These are phyloP conservation scores for Cryptus viduatorius DNA, from an alignment of 2,888 invertebrate species.

Conservation along the genomic window DNA sequence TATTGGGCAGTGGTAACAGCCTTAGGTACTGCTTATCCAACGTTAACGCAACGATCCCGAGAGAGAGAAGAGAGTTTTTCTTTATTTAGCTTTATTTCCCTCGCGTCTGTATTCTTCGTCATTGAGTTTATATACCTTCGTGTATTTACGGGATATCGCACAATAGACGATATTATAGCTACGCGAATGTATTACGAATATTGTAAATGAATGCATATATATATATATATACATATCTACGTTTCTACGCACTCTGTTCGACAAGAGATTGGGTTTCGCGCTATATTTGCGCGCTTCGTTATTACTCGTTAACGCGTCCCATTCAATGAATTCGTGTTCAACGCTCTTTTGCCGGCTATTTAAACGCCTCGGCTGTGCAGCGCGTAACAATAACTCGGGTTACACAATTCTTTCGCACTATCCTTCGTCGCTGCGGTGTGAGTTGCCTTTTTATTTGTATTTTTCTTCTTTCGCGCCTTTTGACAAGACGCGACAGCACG, in stretches of 20 bases:
- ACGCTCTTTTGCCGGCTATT: slow-evolving; percentile 57
- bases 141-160: slow-evolving; percentile 41
- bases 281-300: slow-evolving; percentile 79
- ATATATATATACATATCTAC: neutral
- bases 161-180: slow-evolving; percentile 54
- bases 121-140: slow-evolving; percentile 19
- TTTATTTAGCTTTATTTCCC: slow-evolving; percentile 52
- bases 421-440: neutral
- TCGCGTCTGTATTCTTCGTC: slow-evolving; percentile 29
- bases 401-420: neutral
- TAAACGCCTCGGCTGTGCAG: neutral
- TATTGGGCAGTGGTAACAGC: slow-evolving; percentile 2
- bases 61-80: slow-evolving; percentile 13
- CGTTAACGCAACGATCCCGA: slow-evolving; percentile 19
- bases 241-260: neutral
- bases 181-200: slow-evolving; percentile 24
- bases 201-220: neutral
- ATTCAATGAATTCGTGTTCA: slow-evolving; percentile 61
- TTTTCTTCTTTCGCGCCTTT: neutral
- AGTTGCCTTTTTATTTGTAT: neutral
- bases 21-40: slow-evolving; percentile 14
- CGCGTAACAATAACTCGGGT: slow-evolving; percentile 3
- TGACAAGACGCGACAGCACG: no score
- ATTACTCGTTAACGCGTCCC: slow-evolving; percentile 77
- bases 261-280: slow-evolving; percentile 30